Evolutionary conservation across 1,140 invertebrate genomes (phyloP).

Genomic region (Orussus abietinus): DNA sequence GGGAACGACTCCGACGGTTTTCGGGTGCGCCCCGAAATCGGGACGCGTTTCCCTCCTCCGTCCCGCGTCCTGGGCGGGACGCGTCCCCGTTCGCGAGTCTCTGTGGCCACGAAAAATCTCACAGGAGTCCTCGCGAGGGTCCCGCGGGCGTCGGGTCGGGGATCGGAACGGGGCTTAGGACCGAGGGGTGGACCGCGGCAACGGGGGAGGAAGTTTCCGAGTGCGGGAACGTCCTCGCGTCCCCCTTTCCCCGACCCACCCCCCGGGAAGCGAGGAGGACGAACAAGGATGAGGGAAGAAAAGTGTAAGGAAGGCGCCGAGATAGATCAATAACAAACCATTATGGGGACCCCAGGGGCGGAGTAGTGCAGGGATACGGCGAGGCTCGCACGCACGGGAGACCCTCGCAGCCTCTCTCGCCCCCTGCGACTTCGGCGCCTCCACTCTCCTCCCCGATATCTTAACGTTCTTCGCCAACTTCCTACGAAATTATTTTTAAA

Average conservation of each 20-base stretch:
- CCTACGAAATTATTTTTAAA: conserved; percentile 6
- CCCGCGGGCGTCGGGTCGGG: not conserved
- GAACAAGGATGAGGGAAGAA: conserved; percentile 23
- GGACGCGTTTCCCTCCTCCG: no score
- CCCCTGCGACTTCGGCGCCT: conserved; percentile 11
- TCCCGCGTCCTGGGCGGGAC: no score
- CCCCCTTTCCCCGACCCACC: conserved; percentile 10
- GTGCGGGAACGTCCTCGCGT: conserved; percentile 19
- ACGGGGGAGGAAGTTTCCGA: conserved; percentile 6
- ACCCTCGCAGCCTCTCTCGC: conserved; percentile 17
- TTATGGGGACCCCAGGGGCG: conserved; percentile 40
- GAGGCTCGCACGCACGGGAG: conserved; percentile 14
- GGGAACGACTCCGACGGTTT: no score
- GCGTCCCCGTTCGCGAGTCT: no score
- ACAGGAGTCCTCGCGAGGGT: conserved; percentile 27
- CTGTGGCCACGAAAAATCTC: conserved; percentile 34
- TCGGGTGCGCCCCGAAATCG: no score
- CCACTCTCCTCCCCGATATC: conserved; percentile 14
- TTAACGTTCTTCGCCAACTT: conserved; percentile 4
- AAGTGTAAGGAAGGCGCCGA: conserved; percentile 27
- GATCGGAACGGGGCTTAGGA: not conserved
- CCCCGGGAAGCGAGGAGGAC: conserved; percentile 14
- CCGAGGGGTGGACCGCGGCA: not conserved
- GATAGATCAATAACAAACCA: conserved; percentile 47
- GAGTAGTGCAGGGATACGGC: conserved; percentile 18